Conservation (phyloP, 2,797 vertebrate species). For the Myotis planiceps region DNA sequence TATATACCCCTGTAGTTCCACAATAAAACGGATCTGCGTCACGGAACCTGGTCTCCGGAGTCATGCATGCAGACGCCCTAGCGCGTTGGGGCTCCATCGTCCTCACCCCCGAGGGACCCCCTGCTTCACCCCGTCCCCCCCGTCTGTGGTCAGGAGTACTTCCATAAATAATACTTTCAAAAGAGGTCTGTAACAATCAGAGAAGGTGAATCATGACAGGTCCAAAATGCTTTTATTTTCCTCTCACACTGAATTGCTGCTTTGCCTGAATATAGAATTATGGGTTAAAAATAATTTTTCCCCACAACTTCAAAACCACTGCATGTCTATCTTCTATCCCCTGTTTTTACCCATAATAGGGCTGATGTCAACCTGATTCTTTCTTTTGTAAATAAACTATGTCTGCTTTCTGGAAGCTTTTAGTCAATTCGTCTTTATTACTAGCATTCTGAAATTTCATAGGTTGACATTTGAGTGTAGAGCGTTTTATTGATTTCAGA, state of each 20-base stretch:
- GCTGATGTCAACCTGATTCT: neutral
- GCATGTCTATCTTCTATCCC: neutral
- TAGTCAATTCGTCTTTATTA: neutral
- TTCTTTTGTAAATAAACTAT: neutral
- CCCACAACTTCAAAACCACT: slow-evolving; percentile 7
- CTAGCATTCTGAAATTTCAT: slow-evolving; percentile 1
- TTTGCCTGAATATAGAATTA: slow-evolving; percentile 32
- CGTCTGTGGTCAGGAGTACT: neutral
- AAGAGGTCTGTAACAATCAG: neutral
- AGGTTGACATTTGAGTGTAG: neutral
- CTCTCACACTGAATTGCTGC: neutral
- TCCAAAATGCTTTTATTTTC: slow-evolving; percentile 24
- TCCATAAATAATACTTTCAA: slow-evolving; percentile 10
- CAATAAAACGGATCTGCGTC: too few species aligned
- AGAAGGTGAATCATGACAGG: neutral
- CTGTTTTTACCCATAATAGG: slow-evolving; percentile 23
- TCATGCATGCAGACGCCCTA: too few species aligned
- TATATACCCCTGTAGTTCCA: too few species aligned
- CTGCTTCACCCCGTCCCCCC: too few species aligned
- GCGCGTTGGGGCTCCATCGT: too few species aligned
- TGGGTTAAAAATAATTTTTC: neutral
- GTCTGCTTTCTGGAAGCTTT: neutral
- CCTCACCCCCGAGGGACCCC: too few species aligned
- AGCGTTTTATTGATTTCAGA: neutral
- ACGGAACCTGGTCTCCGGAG: too few species aligned